Conservation (phyloP, 1,140 invertebrate genomes). For the Drosophila tsacasi region DNA sequence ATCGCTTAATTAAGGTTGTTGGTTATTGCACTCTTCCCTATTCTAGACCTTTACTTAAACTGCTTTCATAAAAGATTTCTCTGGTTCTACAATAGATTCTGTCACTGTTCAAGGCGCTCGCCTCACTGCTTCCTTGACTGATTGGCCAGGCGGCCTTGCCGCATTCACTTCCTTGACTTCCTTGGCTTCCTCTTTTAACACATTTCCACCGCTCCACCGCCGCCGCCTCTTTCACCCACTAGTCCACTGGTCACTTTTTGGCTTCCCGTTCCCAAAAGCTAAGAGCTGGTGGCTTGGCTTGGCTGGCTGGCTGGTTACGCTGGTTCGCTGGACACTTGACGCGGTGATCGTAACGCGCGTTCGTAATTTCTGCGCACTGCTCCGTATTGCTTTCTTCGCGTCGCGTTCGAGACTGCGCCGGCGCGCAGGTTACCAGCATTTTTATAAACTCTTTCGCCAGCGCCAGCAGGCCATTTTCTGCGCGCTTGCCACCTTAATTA, state of each 20-base stretch:
- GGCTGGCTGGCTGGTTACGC: conserved; percentile 50
- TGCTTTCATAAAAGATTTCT: not conserved
- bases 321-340: conserved; percentile 37
- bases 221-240: conserved; percentile 17
- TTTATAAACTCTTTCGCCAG: conserved; percentile 77
- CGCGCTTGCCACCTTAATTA: conserved; percentile 65
- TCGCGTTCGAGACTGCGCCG: conserved; percentile 66
- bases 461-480: conserved; percentile 43
- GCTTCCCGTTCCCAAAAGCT: conserved; percentile 62
- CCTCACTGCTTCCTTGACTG: conserved; percentile 14
- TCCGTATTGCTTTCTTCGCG: conserved; percentile 56
- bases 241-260: conserved; percentile 33
- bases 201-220: conserved; percentile 16
- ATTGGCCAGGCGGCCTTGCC: conserved; percentile 5
- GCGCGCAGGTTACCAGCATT: conserved; percentile 76
- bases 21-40: not conserved
- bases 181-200: conserved; percentile 43
- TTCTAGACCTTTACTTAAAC: not conserved
- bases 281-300: conserved; percentile 29
- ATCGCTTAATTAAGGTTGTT: not conserved
- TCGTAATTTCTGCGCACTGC: conserved; percentile 24
- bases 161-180: conserved; percentile 38
- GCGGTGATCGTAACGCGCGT: conserved; percentile 17
- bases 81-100: not conserved
- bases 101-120: not conserved